phyloP scores from a whole-genome alignment of 2,797 vertebrate genomes.

The Pangasius krempfi region DNA sequence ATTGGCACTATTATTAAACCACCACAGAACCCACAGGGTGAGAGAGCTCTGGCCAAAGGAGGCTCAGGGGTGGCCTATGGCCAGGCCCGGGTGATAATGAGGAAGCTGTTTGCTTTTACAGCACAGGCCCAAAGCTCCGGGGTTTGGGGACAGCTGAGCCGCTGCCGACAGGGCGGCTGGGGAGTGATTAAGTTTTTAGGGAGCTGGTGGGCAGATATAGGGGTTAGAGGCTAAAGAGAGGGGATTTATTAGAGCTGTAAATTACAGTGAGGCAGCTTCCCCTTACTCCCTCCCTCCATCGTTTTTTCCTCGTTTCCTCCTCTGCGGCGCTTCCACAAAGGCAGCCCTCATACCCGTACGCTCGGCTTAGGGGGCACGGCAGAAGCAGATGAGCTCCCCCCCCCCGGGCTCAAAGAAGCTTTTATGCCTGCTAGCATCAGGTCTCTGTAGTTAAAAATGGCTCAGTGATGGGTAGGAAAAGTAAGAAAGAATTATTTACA shows the following conservation, averaged over 20 bases:
- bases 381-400: slow-evolving; percentile 14
- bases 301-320: slow-evolving; percentile 15
- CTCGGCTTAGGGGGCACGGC: neutral
- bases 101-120: slow-evolving; percentile 77
- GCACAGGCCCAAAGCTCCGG: slow-evolving; percentile 51
- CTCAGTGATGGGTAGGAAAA: slow-evolving; percentile 4
- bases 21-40: neutral
- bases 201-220: slow-evolving; percentile 71
- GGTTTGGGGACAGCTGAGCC: slow-evolving; percentile 40
- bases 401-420: slow-evolving; percentile 39
- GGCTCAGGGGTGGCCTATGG: slow-evolving; percentile 49
- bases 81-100: slow-evolving; percentile 71
- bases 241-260: slow-evolving; percentile 79
- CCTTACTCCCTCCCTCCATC: slow-evolving; percentile 35
- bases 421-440: slow-evolving; percentile 41
- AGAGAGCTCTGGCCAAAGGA: neutral
- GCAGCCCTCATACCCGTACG: slow-evolving; percentile 48
- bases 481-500: slow-evolving; percentile 25
- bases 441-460: neutral
- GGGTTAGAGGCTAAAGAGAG: slow-evolving; percentile 78
- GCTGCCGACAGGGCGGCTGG: slow-evolving; percentile 56
- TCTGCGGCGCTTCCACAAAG: slow-evolving; percentile 44
- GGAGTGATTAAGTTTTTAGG: slow-evolving; percentile 78
- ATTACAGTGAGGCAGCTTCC: slow-evolving; percentile 71
- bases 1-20: neutral